phyloP scores from a whole-genome alignment of 2,888 invertebrate species.

The Himalopsyche anomala region DNA sequence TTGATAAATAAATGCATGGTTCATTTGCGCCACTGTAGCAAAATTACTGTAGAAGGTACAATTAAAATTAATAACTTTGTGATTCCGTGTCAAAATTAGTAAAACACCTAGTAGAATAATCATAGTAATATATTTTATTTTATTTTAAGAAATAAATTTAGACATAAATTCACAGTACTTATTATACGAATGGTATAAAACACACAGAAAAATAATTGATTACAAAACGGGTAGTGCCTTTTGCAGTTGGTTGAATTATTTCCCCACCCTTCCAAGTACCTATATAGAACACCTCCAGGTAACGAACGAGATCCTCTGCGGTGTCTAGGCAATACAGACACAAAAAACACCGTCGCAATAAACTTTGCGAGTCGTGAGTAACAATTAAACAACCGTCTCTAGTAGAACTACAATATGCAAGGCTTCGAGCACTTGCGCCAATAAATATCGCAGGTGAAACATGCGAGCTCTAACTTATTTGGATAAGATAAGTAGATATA shows the following conservation, averaged over 20 bases:
- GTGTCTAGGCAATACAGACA: slow-evolving; percentile 57
- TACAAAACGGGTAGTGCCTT: no score
- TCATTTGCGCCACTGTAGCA: no score
- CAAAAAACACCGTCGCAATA: slow-evolving; percentile 56
- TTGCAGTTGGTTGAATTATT: neutral
- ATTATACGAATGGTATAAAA: no score
- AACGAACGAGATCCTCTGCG: slow-evolving; percentile 56
- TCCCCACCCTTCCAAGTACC: neutral
- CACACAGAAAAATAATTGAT: no score
- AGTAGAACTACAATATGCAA: slow-evolving; percentile 39
- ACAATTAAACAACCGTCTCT: slow-evolving; percentile 55
- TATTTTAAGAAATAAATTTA: no score
- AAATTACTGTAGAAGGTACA: no score
- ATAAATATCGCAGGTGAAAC: slow-evolving; percentile 7
- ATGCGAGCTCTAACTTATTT: neutral
- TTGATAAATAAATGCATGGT: no score
- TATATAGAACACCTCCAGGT: slow-evolving; percentile 59
- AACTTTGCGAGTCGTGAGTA: slow-evolving; percentile 59
- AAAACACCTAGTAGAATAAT: no score
- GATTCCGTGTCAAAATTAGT: no score
- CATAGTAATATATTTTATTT: no score
- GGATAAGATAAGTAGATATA: neutral
- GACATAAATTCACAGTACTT: no score
- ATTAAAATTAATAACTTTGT: no score
- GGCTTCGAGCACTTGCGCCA: neutral